Evolutionary conservation across 1,140 invertebrate genomes (phyloP).

Genomic region (Papilio polytes): DNA sequence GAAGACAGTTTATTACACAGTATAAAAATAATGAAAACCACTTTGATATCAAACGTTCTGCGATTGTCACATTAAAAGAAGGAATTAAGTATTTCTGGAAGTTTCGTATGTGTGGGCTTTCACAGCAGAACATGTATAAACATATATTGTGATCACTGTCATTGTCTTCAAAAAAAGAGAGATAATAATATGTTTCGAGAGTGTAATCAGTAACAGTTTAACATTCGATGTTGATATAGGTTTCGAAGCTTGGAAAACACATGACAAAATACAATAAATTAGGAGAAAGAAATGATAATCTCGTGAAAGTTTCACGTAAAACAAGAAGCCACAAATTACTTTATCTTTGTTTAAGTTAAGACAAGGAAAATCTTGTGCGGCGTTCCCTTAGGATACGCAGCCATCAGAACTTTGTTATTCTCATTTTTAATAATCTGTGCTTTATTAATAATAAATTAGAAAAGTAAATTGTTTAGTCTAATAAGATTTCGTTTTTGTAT

Average conservation of each 20-base stretch:
- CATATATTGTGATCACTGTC: not conserved
- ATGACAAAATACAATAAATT: not conserved
- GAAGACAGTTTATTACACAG: not conserved
- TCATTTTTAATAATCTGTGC: not conserved
- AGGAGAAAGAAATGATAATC: not conserved
- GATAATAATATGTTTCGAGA: not conserved
- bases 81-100: no score
- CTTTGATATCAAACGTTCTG: not conserved
- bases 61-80: not conserved
- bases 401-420: not conserved
- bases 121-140: not conserved
- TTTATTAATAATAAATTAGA: not conserved
- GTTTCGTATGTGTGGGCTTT: no score
- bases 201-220: no score
- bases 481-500: not conserved
- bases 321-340: constrained; percentile 25
- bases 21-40: constrained; percentile 17
- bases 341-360: constrained; percentile 31
- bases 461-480: not conserved
- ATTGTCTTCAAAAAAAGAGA: no score
- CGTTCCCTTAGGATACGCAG: not conserved
- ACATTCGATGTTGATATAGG: no score
- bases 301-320: constrained; percentile 10
- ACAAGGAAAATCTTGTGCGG: constrained; percentile 8
- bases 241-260: not conserved